phyloP scores from a whole-genome alignment of 2,113 vertebrate species.

The Gorilla gorilla region DNA sequence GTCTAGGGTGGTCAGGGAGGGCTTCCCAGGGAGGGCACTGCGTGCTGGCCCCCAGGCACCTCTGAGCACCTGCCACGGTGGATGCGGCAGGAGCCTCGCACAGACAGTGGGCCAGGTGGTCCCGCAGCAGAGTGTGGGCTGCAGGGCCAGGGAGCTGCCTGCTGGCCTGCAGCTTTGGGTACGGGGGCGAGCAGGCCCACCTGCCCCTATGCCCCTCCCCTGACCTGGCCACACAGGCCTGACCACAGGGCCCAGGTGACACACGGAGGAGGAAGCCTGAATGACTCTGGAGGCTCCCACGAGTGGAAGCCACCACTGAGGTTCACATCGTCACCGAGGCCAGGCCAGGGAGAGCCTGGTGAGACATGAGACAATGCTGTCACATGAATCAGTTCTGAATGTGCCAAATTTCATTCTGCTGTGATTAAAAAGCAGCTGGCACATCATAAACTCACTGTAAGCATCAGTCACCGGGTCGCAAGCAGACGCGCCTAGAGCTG shows the following conservation, averaged over 20 bases:
- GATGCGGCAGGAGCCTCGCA: background rate
- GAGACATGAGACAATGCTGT: background rate
- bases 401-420: background rate
- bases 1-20: background rate
- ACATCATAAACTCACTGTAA: background rate
- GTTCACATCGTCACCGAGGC: background rate
- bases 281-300: no score
- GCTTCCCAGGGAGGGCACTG: background rate
- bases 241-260: background rate
- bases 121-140: background rate
- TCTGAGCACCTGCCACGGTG: background rate
- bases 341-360: background rate
- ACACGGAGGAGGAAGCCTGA: background rate
- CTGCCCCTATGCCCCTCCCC: background rate
- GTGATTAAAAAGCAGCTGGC: background rate
- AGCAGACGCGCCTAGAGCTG: background rate
- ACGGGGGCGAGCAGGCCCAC: no score
- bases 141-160: background rate
- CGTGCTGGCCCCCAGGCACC: background rate
- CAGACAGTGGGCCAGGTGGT: background rate
- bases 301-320: background rate
- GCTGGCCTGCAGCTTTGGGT: background rate
- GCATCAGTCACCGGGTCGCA: fast-evolving
- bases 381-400: background rate
- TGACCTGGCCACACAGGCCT: background rate